Evolutionary conservation across 2,888 invertebrate species (phyloP).

Genomic region (Lacanobia wlatinum): DNA sequence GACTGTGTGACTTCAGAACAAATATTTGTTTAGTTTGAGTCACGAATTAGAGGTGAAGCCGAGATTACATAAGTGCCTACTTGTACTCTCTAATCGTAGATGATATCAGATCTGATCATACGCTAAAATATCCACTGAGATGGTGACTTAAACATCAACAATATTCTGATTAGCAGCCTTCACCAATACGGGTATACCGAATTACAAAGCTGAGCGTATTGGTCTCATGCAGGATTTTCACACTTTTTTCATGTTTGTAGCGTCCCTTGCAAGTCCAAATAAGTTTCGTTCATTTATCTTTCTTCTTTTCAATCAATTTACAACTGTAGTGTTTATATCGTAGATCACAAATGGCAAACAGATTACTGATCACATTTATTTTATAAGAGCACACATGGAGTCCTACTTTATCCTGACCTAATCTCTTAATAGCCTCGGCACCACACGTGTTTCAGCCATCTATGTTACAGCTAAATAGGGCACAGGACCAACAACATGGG

Average conservation of each 20-base stretch:
- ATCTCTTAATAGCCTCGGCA: slow-evolving; percentile 22
- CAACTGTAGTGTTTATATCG: no score
- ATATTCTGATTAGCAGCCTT: not conserved
- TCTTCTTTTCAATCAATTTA: no score
- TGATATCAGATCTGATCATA: slow-evolving; percentile 16
- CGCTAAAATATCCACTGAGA: not conserved
- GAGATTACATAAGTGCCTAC: slow-evolving; percentile 15
- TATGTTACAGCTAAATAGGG: slow-evolving; percentile 18
- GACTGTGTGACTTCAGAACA: not conserved
- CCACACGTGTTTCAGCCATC: slow-evolving; percentile 34
- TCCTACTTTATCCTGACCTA: slow-evolving; percentile 46
- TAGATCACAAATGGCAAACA: slow-evolving; percentile 1
- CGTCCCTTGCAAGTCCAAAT: no score
- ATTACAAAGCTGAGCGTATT: no score
- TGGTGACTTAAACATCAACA: no score
- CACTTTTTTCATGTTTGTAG: no score
- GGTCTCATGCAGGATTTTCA: no score
- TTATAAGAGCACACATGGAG: slow-evolving; percentile 27
- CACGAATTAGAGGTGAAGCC: not conserved
- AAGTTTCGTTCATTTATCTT: no score
- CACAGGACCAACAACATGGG: slow-evolving; percentile 5
- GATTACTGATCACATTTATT: slow-evolving; percentile 13
- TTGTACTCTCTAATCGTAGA: slow-evolving; percentile 2
- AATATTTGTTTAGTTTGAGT: slow-evolving; percentile 5
- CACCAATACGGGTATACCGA: no score